Percentiles rank a stretch among this genome's conserved stretches.
Evolutionary conservation across 2,113 vertebrate genomes (phyloP).

Genomic region (Pungitius pungitius): DNA sequence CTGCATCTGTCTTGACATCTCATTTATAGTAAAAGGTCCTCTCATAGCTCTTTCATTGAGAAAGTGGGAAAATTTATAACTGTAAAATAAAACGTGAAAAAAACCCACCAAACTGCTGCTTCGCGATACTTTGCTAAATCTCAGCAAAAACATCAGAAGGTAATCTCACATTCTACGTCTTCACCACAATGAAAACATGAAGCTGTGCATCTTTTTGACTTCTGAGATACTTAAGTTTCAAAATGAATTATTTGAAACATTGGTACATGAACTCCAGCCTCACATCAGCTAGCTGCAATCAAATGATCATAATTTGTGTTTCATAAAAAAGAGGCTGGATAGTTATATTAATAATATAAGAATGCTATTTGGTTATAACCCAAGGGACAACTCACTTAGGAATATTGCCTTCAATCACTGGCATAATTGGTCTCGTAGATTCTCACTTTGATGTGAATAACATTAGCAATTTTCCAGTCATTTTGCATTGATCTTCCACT

Average conservation of each 20-base stretch:
- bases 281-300: background rate
- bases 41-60: constrained; percentile 63
- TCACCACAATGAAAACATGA: constrained; percentile 14
- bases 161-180: constrained; percentile 42
- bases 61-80: constrained; percentile 60
- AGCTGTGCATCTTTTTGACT: constrained; percentile 16
- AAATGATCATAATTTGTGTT: constrained; percentile 24
- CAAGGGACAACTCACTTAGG: constrained; percentile 60
- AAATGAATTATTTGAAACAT: background rate
- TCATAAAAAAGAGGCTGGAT: background rate
- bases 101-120: constrained; percentile 63
- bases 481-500: constrained; percentile 71
- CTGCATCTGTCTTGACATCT: constrained; percentile 68
- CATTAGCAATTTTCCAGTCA: constrained; percentile 75
- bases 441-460: constrained; percentile 78
- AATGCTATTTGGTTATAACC: constrained; percentile 54
- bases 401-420: constrained; percentile 67
- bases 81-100: constrained; percentile 78
- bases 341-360: constrained; percentile 49
- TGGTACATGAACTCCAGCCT: background rate
- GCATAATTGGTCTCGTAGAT: constrained; percentile 72
- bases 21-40: constrained; percentile 72
- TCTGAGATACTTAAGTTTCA: background rate
- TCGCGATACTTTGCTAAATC: constrained; percentile 54
- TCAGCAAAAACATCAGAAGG: constrained; percentile 55